Percentiles rank a stretch among this genome's conserved stretches.
These are phyloP conservation scores for Turnix velox DNA, from an alignment of 2,113 vertebrate genomes.

Conservation along the genomic window DNA sequence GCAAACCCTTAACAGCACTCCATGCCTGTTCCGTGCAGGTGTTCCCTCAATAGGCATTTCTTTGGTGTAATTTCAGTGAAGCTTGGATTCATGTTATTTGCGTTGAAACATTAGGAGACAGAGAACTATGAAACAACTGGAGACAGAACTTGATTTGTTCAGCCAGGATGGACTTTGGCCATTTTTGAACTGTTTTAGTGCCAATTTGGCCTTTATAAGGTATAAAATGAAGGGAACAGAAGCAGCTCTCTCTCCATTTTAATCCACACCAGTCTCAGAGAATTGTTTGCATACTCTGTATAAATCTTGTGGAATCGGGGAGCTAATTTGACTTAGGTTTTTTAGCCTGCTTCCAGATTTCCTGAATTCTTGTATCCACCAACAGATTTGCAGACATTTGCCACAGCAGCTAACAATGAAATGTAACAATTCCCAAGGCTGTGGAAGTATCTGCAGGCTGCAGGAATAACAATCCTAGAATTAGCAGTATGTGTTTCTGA, in stretches of 20 bases:
- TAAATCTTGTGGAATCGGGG: neutral
- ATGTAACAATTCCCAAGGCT: neutral
- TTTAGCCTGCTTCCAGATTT: neutral
- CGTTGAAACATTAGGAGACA: neutral
- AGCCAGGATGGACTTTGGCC: neutral
- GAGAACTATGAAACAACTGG: neutral
- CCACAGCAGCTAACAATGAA: neutral
- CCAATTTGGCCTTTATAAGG: neutral
- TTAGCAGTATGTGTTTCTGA: neutral
- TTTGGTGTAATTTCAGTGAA: neutral
- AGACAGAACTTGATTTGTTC: neutral
- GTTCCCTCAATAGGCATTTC: neutral
- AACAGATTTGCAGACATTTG: neutral
- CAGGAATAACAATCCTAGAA: neutral
- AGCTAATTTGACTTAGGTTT: neutral
- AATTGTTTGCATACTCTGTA: neutral
- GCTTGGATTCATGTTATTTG: neutral
- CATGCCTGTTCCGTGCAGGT: accelerated
- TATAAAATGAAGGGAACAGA: neutral
- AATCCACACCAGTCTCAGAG: neutral
- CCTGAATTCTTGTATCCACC: neutral
- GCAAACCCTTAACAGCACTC: neutral
- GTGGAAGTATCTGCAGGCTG: neutral
- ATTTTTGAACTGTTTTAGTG: neutral
- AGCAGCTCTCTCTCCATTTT: neutral